Percentiles rank a stretch among this genome's conserved stretches.
Evolutionary conservation across 53 echinoderm and acorn worm genomes (phyloP).

Genomic region (Henricia sp.): DNA sequence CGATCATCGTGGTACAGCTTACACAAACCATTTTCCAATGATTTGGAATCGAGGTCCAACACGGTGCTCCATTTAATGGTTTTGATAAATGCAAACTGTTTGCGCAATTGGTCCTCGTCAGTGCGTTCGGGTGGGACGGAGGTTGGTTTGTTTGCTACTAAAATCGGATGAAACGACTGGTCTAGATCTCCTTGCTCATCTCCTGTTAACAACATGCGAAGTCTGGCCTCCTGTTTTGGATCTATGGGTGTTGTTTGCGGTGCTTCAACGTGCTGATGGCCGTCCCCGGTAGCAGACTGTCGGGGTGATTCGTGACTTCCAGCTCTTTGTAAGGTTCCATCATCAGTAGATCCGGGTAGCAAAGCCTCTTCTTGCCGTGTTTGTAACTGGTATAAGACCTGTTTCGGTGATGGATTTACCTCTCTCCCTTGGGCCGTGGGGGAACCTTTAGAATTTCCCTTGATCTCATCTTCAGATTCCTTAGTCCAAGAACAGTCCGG

Average conservation of each 20-base stretch:
- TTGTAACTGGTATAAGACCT: background rate
- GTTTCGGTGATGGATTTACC: background rate
- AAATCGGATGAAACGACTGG: conserved; percentile 59
- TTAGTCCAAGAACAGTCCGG: background rate
- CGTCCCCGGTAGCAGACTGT: background rate
- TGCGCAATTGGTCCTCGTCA: background rate
- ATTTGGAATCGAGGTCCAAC: conserved; percentile 66
- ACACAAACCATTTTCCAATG: conserved; percentile 55
- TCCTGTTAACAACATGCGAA: conserved; percentile 41
- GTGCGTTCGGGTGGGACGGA: background rate
- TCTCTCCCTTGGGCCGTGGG: no score
- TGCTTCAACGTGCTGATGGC: background rate
- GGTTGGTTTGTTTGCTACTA: conserved; percentile 64
- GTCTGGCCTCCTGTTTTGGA: background rate
- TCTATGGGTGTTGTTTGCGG: no score
- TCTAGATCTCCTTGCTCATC: conserved; percentile 52
- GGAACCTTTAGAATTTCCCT: background rate
- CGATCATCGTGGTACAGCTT: conserved; percentile 25
- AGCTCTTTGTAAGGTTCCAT: background rate
- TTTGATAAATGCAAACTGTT: conserved; percentile 59
- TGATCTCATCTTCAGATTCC: background rate
- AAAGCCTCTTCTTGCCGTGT: background rate
- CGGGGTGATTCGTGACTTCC: background rate
- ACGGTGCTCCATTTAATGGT: conserved; percentile 65
- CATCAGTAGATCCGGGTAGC: background rate